A percentile compares a stretch with the other conserved stretches of the same genome.
Evolutionary conservation across 1,140 invertebrate species (phyloP).

Genomic region (Lepeophtheirus salmonis): DNA sequence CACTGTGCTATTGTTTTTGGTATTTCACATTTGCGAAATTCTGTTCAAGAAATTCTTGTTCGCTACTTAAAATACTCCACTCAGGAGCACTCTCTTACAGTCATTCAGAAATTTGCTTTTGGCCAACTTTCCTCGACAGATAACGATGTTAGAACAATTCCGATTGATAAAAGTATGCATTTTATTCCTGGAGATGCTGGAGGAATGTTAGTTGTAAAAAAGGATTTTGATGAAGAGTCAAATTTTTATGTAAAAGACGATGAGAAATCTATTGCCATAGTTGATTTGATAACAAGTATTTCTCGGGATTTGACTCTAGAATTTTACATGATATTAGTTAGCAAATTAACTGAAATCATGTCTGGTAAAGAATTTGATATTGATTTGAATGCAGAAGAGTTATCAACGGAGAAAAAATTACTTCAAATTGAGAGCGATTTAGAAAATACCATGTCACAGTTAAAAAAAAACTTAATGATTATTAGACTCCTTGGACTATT

Average conservation of each 20-base stretch:
- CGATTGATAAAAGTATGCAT: neutral
- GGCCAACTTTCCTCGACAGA: neutral
- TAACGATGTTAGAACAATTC: neutral
- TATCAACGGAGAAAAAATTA: neutral
- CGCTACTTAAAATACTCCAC: conserved; percentile 4
- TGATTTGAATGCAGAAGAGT: neutral
- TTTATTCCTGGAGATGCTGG: conserved; percentile 10
- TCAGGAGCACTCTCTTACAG: neutral
- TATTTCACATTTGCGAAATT: conserved; percentile 1
- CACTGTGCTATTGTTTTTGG: conserved; percentile 5
- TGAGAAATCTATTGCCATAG: conserved; percentile 12
- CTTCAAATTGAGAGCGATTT: conserved; percentile 5
- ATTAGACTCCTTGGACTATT: conserved; percentile 11
- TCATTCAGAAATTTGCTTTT: conserved; percentile 4
- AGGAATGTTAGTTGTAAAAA: neutral
- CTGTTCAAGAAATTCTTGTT: conserved; percentile 6
- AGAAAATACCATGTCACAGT: conserved; percentile 2
- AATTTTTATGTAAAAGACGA: conserved; percentile 15
- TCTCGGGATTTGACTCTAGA: neutral
- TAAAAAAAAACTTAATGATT: conserved; percentile 11
- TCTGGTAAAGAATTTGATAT: neutral
- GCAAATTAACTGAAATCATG: conserved; percentile 6
- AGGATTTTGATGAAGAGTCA: neutral
- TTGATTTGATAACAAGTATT: neutral
- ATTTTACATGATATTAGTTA: neutral